A percentile compares a stretch with the other conserved stretches of the same genome.
These are phyloP conservation scores for Paramuricea clavata DNA, from an alignment of 92 coral and sea anemone species.

Conservation along the genomic window DNA sequence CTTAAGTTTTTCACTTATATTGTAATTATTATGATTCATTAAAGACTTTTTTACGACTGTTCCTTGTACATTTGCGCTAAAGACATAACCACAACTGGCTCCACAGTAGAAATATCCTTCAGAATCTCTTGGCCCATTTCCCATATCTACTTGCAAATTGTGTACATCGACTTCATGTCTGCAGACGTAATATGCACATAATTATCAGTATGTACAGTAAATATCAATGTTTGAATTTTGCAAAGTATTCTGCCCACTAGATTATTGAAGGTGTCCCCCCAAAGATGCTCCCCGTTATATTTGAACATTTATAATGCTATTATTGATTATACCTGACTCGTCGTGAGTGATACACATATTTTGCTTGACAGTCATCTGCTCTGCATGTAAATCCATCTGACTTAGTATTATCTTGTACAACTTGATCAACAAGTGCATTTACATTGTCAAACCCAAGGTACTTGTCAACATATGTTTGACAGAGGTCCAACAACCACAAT, in stretches of 20 bases:
- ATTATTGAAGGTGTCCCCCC: too few relatives aligned
- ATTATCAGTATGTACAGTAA: not conserved
- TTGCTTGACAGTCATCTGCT: not conserved
- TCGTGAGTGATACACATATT: constrained; percentile 19
- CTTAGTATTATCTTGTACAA: not conserved
- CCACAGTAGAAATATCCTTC: constrained; percentile 12
- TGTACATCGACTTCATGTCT: not conserved
- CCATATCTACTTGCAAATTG: not conserved
- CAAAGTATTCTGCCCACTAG: too few relatives aligned
- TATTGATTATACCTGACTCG: constrained; percentile 24
- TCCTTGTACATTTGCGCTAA: constrained; percentile 20
- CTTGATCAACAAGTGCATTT: constrained; percentile 1
- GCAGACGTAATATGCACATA: not conserved
- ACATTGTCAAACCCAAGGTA: constrained; percentile 50
- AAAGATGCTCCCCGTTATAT: too few relatives aligned
- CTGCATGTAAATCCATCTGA: not conserved
- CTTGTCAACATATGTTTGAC: constrained; percentile 60
- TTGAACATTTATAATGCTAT: too few relatives aligned
- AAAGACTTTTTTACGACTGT: constrained; percentile 5
- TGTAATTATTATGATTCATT: too few relatives aligned
- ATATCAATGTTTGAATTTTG: too few relatives aligned
- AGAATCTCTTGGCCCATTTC: not conserved
- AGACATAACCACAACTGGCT: constrained; percentile 36
- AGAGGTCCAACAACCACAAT: constrained; percentile 65
- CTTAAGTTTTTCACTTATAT: too few relatives aligned